Base-by-base conservation (phyloP, 2,888 invertebrate genomes). In the Drosophila borborema region DNA sequence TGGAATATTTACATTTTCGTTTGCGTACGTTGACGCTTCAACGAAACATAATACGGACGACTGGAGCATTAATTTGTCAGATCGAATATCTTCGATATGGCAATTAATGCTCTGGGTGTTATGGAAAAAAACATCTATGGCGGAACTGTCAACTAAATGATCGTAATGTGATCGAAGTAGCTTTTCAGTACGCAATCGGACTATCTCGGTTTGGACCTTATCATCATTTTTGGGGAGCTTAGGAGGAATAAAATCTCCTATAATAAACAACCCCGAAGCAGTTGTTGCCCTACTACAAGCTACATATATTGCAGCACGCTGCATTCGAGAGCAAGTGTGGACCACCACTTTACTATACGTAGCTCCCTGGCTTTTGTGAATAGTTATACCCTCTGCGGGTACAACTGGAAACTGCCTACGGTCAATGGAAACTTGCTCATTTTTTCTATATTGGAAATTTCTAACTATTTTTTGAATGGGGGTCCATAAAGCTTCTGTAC, bases 381-480 rank as follows among this genome's bases (percentile, higher is more conserved):
- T 48, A 23, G 28, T 48, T 48, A 23, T 48, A 48, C 46, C 23
- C 16, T 48, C 46, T 16, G 23, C 46, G 28, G 23, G 23, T 16
- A 48, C 28, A 28, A 48, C 48, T 16, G 48, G 48, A 20, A 48
- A 14, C 48, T 48, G 23, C 28, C 9, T 48, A 28, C 23, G 16
- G 48, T 43, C 43, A 43, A 43, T 18, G 18, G 43, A 43, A 18
- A 43, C 43, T 43, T 43, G 45, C 20, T 45, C 18, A 43, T 43
- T 43, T 18, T 43, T 43, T 18, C 10, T 18, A 43, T 43, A 9
- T 18, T 43, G 43, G 4, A 43, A 43, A n/a, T 43, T 43, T 18
- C 18, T 6, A 41, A 18, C n/a, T 41, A 18, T 41, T 41, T 41
- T 41, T n/a, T 18, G 41, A 41, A 7, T 18, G 41, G n/a, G 41